A percentile compares a stretch with the other conserved stretches of the same genome.
phyloP scores from a whole-genome alignment of 2,797 vertebrate species.

The Aselliscus stoliczkanus region DNA sequence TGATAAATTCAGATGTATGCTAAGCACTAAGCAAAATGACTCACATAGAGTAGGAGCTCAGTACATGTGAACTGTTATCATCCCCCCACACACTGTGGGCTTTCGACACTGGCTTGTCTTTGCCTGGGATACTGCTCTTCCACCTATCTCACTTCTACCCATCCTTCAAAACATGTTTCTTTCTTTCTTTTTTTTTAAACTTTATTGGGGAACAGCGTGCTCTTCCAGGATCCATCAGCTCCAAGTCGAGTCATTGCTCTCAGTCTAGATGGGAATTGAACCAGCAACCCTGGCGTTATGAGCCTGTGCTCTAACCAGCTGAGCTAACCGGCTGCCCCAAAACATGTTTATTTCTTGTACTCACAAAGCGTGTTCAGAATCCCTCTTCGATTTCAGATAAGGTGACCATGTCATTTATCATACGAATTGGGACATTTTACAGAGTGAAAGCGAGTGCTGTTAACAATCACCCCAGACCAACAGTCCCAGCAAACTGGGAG shows the following conservation, averaged over 20 bases:
- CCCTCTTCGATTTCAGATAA: neutral
- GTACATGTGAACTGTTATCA: neutral
- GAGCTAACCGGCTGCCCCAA: no score
- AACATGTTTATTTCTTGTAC: neutral
- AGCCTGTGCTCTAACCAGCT: no score
- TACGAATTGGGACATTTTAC: neutral
- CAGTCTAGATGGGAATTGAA: no score
- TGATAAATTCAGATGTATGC: neutral
- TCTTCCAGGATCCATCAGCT: no score
- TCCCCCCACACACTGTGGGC: rapidly evolving
- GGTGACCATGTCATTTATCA: neutral
- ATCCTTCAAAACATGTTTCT: neutral
- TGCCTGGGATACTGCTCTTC: neutral
- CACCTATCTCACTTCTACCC: neutral
- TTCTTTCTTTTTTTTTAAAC: no score
- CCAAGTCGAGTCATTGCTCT: no score
- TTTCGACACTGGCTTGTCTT: neutral
- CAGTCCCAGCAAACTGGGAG: neutral
- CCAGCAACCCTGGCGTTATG: no score
- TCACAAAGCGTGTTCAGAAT: neutral
- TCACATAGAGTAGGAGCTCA: no score
- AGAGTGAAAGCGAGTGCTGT: neutral
- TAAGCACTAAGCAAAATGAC: neutral
- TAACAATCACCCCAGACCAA: neutral
- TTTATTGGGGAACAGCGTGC: no score